Evolutionary conservation across 2,113 vertebrate species (phyloP).

Genomic region (Cromileptes altivelis): DNA sequence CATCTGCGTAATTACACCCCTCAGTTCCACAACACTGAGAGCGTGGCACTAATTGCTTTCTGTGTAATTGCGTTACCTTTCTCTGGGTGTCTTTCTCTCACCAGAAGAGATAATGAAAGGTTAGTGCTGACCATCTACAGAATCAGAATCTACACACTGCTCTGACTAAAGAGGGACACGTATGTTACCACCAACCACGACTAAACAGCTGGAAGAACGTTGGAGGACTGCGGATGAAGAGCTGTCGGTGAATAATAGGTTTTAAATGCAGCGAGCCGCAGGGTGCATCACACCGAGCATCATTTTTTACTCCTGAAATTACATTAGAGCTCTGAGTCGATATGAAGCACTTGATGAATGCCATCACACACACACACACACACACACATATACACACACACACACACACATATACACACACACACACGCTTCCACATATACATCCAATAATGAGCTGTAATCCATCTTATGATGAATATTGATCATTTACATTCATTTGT

Average conservation of each 20-base stretch:
- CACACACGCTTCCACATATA: constrained; percentile 1
- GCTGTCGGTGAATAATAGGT: constrained; percentile 69
- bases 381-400: constrained; percentile 35
- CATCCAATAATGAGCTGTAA: constrained; percentile 47
- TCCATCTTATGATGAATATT: constrained; percentile 60
- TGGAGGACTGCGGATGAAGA: constrained; percentile 60
- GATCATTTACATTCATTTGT: constrained; percentile 66
- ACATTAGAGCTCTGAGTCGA: constrained; percentile 76
- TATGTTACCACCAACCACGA: constrained; percentile 53
- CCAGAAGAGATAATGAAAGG: constrained; percentile 57
- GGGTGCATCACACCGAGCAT: constrained; percentile 55
- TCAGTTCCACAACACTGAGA: constrained; percentile 78
- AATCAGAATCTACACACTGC: constrained; percentile 39
- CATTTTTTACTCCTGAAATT: constrained; percentile 77
- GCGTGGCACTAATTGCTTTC: constrained; percentile 79
- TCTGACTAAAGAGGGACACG: constrained; percentile 54
- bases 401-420: constrained; percentile 25
- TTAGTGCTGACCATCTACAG: constrained; percentile 72
- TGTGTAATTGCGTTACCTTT: constrained; percentile 80
- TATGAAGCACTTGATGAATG: constrained; percentile 78
- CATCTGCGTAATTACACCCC: constrained; percentile 80
- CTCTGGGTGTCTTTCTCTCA: constrained; percentile 49
- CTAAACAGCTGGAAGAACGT: constrained; percentile 56
- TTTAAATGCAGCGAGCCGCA: constrained; percentile 51
- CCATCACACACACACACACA: constrained; percentile 21